Percentiles rank a stretch among this genome's conserved stretches.
Conservation (phyloP, 1,140 invertebrate species). For the Condylostylus longicornis region DNA sequence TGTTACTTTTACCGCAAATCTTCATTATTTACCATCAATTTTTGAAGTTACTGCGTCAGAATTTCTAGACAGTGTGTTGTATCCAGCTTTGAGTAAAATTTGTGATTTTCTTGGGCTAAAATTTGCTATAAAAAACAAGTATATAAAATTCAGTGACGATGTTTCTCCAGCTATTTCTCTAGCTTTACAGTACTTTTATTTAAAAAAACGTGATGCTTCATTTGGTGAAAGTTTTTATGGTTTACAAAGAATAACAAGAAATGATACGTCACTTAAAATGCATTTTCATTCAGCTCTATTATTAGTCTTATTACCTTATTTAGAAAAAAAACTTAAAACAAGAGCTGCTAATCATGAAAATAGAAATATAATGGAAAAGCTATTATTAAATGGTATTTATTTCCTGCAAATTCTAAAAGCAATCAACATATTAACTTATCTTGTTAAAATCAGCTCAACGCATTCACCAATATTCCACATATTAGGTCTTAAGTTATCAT, state of each 20-base stretch:
- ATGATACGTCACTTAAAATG: too few relatives aligned
- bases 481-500: conserved; percentile 17
- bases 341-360: conserved; percentile 17
- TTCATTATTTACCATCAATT: conserved; percentile 27
- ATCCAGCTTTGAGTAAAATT: conserved; percentile 27
- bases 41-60: conserved; percentile 28
- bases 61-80: conserved; percentile 26
- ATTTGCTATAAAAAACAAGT: background rate
- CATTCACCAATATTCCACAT: conserved; percentile 21
- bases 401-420: conserved; percentile 22
- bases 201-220: conserved; percentile 23
- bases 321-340: conserved; percentile 18
- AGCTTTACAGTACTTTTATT: conserved; percentile 23
- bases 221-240: conserved; percentile 29
- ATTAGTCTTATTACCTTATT: conserved; percentile 19
- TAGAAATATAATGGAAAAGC: conserved; percentile 14
- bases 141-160: conserved; percentile 18
- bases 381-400: conserved; percentile 18
- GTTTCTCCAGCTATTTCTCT: conserved; percentile 22
- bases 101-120: conserved; percentile 23
- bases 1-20: conserved; percentile 26
- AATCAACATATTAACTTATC: conserved; percentile 23
- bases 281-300: conserved; percentile 20
- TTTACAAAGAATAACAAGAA: conserved; percentile 17
- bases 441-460: conserved; percentile 19